Conservation (phyloP, 2,797 vertebrate genomes). For the Mormyrus hasselquistii region DNA sequence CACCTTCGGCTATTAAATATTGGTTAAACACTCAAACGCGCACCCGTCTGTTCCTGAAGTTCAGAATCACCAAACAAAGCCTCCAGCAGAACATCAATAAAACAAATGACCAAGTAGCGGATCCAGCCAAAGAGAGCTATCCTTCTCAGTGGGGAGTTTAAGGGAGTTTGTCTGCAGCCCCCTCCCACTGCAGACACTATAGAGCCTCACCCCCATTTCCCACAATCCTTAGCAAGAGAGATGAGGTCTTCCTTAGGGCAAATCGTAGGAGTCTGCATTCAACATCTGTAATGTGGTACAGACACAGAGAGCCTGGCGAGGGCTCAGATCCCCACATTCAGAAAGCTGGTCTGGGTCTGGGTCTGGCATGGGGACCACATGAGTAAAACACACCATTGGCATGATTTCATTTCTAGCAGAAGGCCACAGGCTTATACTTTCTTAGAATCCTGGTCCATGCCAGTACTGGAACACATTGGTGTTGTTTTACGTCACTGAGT, state of each 20-base stretch:
- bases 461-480: background rate
- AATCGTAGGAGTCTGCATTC: background rate
- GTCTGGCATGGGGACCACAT: background rate
- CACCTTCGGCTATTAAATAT: background rate
- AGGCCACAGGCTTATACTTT: background rate
- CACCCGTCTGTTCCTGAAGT: background rate
- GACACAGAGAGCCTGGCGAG: background rate
- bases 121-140: background rate
- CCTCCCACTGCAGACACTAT: background rate
- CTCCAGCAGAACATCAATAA: background rate
- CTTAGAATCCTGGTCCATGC: background rate
- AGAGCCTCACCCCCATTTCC: background rate
- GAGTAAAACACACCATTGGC: background rate
- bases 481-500: background rate
- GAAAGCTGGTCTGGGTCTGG: background rate
- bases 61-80: background rate
- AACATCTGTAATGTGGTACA: background rate
- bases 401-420: background rate
- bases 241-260: constrained; percentile 1
- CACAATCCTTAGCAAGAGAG: background rate
- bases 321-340: background rate
- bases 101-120: background rate
- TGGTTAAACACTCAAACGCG: background rate
- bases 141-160: background rate
- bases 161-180: background rate